Base-by-base conservation (phyloP, 2,797 vertebrate genomes). In the Manis crassicaudata region DNA sequence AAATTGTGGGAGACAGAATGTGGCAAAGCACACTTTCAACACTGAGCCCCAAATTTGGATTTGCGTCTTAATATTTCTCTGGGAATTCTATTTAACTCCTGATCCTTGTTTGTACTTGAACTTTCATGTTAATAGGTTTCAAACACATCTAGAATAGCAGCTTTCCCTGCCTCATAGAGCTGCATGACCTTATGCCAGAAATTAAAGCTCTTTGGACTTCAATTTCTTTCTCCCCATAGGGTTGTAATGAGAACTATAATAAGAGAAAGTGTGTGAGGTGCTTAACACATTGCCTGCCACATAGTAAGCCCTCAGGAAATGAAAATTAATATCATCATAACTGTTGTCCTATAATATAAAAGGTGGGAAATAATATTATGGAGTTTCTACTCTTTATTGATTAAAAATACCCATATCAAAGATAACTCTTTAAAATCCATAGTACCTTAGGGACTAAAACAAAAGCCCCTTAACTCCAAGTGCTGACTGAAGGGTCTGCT, bases 381-480 rank as follows among this genome's bases (percentile, higher is more conserved):
- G 37, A 9, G 3, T 80, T 58, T 83, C 62, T 92, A 27, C 27
- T 54, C 35, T 90, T 93, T 52, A 52, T 58, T 92, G 65, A 46
- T 77, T 56, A 76, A 87, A 92, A 90, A 89, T 70, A 62, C 21
- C 25, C 56, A n/a, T 20, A 20, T 58, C 77, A 92, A 95, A 90
- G 37, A 58, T 72, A 65, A 54, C 54, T 89, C 67, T 92, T 92
- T 84, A 88, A 94, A 85, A 75, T 81, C 46, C 67, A 76, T 3
- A 84, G 58, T 27, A 40, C 14, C 6, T 85, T 90, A 20, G 18
- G 37, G 21, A 81, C 37, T 89, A 72, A 88, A 83, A 46, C 84
- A 70, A 54, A 80, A 20, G 32, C 40, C 58, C 16, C 81, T 90
- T 65, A 77, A 50, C 50, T 81, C 29, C 6, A 54, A 9, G 32